Percentiles rank a stretch among this genome's conserved stretches.
phyloP scores from a whole-genome alignment of 2,113 vertebrate species.

The Vimba vimba region DNA sequence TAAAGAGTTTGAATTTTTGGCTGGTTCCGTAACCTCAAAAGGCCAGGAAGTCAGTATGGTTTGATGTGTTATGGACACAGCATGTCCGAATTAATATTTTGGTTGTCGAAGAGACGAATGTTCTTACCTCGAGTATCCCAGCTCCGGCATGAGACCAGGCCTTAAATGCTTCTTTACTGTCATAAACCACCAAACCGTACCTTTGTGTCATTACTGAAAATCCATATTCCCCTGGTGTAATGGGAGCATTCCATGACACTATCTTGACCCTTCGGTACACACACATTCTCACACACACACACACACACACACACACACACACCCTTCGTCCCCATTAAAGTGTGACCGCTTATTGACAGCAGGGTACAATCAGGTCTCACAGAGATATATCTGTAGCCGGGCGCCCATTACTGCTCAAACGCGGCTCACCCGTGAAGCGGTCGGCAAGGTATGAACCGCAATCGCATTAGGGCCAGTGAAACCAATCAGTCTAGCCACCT shows the following conservation, averaged over 20 bases:
- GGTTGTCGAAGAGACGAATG: neutral
- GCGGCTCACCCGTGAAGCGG: constrained; percentile 42
- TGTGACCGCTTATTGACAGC: constrained; percentile 61
- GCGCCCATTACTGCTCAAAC: constrained; percentile 49
- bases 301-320: constrained; percentile 39
- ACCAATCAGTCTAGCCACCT: constrained; percentile 50
- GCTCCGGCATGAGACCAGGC: neutral
- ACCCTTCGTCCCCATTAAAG: constrained; percentile 55
- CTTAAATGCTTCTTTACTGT: constrained; percentile 18
- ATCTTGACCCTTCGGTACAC: constrained; percentile 46
- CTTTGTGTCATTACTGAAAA: constrained; percentile 53
- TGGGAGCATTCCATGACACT: constrained; percentile 47
- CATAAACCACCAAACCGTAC: constrained; percentile 39
- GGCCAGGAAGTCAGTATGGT: neutral
- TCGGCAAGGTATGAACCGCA: constrained; percentile 33
- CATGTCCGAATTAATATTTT: neutral
- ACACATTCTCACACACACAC: neutral
- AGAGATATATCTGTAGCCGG: constrained; percentile 50
- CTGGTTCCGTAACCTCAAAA: neutral
- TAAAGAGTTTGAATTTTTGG: neutral
- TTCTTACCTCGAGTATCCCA: constrained; percentile 1
- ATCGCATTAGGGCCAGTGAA: constrained; percentile 57
- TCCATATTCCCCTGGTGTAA: constrained; percentile 46
- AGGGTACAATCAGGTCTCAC: constrained; percentile 58
- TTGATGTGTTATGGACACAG: neutral